Base-by-base conservation (phyloP, 2,888 invertebrate genomes). In the Tipula lateralis region DNA sequence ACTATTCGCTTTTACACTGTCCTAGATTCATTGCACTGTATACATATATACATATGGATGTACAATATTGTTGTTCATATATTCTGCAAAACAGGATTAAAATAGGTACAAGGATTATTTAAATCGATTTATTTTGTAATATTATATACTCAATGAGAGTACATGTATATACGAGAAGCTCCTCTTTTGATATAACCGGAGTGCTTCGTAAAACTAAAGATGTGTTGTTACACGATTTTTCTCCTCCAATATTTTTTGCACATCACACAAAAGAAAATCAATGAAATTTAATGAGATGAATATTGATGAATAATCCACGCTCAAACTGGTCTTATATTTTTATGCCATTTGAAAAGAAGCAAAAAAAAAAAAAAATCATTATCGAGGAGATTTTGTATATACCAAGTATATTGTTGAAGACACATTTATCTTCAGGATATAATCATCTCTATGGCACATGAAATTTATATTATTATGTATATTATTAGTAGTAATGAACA, bases 401-500 rank as follows among this genome's bases (percentile, higher is more conserved):
- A n/a, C n/a, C n/a, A n/a, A n/a, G n/a, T 9, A 4, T 50, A 6
- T 19, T 50, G 19, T 50, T 50, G 50, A 50, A 50, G 19, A 50
- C 9, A 24, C 24, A 66, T 66, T 39, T 66, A 66, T 66, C 66
- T 66, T 1, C 66, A 66, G 66, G 66, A 66, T 66, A 66, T 66
- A 66, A 66, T 66, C 66, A 66, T 66, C 9, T 19, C 24, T 66
- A 24, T 66, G 66, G 66, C 66, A 66, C 66, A 66, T 66, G 24
- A 66, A 66, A 66, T 24, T 24, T 16, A 16, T 50, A 50, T 50
- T 50, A 50, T 50, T 50, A 16, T 66, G 66, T 66, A 19, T n/a
- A n/a, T 66, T 19, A 66, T 66, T 66, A 66, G 66, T 24, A 66
- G 66, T 66, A 66, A 66, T 66, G 66, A 66, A 66, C 66, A 66